These are phyloP conservation scores for Euzophera pinguis DNA, from an alignment of 2,888 invertebrate species.

Conservation along the genomic window DNA sequence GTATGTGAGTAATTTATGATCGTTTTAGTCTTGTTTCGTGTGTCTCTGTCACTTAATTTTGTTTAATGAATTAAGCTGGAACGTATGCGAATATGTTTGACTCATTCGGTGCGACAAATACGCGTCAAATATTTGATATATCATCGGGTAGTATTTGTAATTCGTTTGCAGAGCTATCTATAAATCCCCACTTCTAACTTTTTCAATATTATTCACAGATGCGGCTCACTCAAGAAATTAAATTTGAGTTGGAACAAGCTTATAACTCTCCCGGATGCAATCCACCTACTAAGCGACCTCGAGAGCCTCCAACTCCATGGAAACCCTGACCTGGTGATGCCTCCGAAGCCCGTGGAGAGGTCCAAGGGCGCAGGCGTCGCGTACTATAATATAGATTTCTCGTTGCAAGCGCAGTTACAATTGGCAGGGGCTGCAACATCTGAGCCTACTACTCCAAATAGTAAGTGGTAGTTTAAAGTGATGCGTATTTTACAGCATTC, in stretches of 20 bases:
- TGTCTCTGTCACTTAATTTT: no score
- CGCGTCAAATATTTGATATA: no score
- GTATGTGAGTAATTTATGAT: no score
- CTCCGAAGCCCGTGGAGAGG: slow-evolving; percentile 91
- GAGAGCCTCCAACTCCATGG: slow-evolving; percentile 94
- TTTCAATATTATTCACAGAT: slow-evolving; percentile 74
- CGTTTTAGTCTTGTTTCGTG: no score
- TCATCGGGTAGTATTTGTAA: no score
- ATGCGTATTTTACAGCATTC: no score
- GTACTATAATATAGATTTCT: slow-evolving; percentile 99
- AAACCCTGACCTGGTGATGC: slow-evolving; percentile 98
- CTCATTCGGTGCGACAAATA: no score
- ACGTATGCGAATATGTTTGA: no score
- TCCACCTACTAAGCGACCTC: slow-evolving; percentile 94
- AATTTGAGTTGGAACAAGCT: slow-evolving; percentile 95
- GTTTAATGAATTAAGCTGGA: no score
- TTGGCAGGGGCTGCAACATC: slow-evolving; percentile 94
- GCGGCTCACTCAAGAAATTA: slow-evolving; percentile 94
- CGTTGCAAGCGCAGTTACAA: slow-evolving; percentile 95
- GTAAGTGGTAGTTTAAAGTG: slow-evolving; percentile 57
- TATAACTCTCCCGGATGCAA: slow-evolving; percentile 97
- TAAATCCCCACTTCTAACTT: no score
- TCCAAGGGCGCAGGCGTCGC: slow-evolving; percentile 89
- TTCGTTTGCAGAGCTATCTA: no score
- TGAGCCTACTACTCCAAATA: slow-evolving; percentile 83